Conservation (phyloP, 2,113 vertebrate species). For the Copsychus sechellarum region DNA sequence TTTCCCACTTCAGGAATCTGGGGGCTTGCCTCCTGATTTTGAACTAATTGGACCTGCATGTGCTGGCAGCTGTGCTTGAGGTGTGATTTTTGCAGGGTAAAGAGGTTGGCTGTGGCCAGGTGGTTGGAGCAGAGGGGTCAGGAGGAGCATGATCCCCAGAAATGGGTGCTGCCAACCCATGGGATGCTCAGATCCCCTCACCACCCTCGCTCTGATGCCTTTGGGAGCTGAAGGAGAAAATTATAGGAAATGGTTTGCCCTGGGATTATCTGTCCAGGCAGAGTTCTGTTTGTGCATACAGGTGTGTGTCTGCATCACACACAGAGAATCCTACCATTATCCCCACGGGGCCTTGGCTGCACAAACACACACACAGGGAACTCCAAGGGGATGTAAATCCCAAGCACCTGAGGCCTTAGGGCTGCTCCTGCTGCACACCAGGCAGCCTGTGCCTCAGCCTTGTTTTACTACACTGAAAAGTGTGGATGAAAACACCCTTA, state of each 20-base stretch:
- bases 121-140: background rate
- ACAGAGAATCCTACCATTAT: background rate
- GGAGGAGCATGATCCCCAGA: background rate
- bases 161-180: background rate
- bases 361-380: background rate
- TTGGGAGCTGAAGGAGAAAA: background rate
- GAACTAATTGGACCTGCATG: background rate
- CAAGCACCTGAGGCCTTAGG: background rate
- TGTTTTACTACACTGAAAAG: background rate
- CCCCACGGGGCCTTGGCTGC: background rate
- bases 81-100: background rate
- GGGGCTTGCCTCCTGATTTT: background rate
- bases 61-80: background rate
- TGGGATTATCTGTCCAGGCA: background rate
- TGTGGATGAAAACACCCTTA: background rate
- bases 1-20: background rate
- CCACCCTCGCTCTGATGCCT: rapidly evolving
- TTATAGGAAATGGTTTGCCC: background rate
- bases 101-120: background rate
- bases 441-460: background rate
- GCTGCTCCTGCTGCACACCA: background rate
- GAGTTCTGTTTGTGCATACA: background rate
- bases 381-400: background rate
- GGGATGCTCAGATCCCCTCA: background rate
- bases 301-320: background rate